Evolutionary conservation across 2,797 vertebrate genomes (phyloP).

Genomic region (Nyctalus aviator): DNA sequence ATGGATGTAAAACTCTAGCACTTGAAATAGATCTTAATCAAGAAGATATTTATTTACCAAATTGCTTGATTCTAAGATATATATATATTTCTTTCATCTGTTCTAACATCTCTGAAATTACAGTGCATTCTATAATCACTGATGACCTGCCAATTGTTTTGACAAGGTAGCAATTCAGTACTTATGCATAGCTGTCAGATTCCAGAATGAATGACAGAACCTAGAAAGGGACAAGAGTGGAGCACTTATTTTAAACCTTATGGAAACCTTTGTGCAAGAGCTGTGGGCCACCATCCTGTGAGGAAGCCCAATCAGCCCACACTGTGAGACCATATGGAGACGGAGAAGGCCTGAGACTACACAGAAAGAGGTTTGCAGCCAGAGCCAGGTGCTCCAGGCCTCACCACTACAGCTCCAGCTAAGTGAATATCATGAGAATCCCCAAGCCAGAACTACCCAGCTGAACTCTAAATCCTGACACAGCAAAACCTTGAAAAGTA

Average conservation of each 20-base stretch:
- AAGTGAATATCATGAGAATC: neutral
- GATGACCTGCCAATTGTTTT: neutral
- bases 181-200: neutral
- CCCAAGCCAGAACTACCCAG: fast-evolving
- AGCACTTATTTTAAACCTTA: neutral
- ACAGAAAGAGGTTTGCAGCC: neutral
- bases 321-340: neutral
- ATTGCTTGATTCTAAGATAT: neutral
- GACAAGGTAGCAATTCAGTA: neutral
- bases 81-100: neutral
- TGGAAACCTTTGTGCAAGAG: neutral
- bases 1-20: neutral
- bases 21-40: neutral
- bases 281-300: neutral
- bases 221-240: neutral
- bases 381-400: neutral
- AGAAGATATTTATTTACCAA: neutral
- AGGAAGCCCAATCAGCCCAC: neutral
- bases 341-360: neutral
- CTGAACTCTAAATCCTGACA: neutral
- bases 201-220: neutral
- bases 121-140: neutral
- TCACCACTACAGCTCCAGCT: neutral
- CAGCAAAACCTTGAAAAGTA: neutral
- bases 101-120: neutral